Evolutionary conservation across 2,888 invertebrate species (phyloP).

Genomic region (Coecobrya sp.): DNA sequence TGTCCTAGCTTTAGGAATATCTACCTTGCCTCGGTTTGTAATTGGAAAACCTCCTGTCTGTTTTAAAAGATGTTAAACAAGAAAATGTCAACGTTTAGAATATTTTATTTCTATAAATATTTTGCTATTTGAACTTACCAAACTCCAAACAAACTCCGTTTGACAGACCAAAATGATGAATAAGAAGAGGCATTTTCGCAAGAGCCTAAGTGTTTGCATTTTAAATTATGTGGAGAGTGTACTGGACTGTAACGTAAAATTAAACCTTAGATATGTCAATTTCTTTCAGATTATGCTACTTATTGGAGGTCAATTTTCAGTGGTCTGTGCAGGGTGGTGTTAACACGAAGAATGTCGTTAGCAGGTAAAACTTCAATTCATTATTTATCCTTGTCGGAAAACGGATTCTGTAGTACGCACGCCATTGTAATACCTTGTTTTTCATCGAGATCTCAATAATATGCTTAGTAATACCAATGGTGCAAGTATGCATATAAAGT

Average conservation of each 20-base stretch:
- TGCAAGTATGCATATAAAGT: too few relatives aligned
- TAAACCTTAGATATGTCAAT: neutral
- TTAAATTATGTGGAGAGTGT: neutral
- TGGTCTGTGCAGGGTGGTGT: neutral
- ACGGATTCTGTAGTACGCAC: conserved; percentile 28
- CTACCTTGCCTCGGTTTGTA: neutral
- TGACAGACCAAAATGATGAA: neutral
- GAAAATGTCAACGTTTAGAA: too few relatives aligned
- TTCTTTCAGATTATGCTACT: neutral
- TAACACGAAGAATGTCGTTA: neutral
- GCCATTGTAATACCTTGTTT: conserved; percentile 7
- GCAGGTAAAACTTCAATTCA: neutral
- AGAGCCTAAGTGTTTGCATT: neutral
- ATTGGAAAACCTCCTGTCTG: conserved; percentile 58
- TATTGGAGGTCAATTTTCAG: neutral
- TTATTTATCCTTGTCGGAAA: conserved; percentile 2
- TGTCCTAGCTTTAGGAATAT: neutral
- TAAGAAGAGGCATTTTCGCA: neutral
- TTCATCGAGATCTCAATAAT: neutral
- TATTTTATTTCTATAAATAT: neutral
- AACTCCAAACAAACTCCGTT: neutral
- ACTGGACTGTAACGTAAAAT: neutral
- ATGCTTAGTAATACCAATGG: neutral
- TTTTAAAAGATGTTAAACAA: neutral
- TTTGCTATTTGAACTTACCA: neutral